Conservation (phyloP, 2,113 vertebrate genomes). For the Australoheros scitulus region DNA sequence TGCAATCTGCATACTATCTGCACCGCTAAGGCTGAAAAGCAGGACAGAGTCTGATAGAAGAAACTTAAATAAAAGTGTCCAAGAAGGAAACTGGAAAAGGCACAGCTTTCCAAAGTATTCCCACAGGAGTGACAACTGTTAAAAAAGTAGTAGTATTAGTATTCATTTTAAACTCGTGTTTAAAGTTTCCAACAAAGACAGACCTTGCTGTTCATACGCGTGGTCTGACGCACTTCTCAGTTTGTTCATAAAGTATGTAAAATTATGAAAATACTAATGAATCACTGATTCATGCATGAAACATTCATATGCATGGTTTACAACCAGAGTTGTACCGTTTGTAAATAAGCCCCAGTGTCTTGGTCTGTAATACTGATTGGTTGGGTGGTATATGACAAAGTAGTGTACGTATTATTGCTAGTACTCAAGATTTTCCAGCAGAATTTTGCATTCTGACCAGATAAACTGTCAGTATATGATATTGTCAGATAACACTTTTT, state of each 20-base stretch:
- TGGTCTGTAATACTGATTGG: background rate
- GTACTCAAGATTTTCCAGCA: background rate
- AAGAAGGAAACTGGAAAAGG: background rate
- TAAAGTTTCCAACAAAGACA: background rate
- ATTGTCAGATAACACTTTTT: background rate
- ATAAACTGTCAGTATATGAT: background rate
- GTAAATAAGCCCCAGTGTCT: background rate
- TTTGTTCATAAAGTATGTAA: background rate
- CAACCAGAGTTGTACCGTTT: background rate
- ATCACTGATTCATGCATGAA: rapidly evolving
- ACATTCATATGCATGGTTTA: background rate
- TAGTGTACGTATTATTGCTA: background rate
- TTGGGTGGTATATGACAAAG: background rate
- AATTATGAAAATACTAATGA: background rate
- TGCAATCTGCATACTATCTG: background rate
- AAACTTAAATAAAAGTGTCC: background rate
- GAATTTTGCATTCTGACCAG: background rate
- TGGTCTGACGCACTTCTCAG: background rate
- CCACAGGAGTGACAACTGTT: too few species aligned
- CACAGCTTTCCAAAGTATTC: too few species aligned
- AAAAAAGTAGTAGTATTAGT: background rate
- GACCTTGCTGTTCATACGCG: background rate
- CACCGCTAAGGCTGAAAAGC: background rate
- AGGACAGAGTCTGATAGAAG: background rate
- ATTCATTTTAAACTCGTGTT: too few species aligned